Evolutionary conservation across 2,797 vertebrate species (phyloP).

Genomic region (Myotis planiceps): DNA sequence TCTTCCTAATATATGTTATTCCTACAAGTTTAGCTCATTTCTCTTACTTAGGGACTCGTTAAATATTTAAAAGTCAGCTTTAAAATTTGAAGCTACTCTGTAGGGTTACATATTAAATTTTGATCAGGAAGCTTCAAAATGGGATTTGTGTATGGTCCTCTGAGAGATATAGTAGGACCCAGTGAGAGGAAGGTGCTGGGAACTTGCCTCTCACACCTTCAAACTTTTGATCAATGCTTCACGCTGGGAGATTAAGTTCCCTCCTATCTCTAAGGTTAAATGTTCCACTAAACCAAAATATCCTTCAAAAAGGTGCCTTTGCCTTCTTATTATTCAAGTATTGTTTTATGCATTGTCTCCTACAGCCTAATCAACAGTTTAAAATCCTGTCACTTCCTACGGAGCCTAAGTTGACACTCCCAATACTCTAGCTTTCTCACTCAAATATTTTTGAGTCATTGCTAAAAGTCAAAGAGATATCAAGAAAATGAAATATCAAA

Average conservation of each 20-base stretch:
- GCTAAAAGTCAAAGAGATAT: neutral
- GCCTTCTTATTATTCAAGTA: neutral
- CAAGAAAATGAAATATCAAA: neutral
- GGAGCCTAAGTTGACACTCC: neutral
- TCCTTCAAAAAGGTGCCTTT: neutral
- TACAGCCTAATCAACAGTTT: neutral
- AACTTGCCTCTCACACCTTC: neutral
- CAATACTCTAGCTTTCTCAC: neutral
- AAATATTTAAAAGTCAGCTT: neutral
- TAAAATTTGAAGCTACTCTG: neutral
- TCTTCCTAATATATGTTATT: neutral
- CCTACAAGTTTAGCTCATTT: neutral
- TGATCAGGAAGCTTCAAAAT: neutral
- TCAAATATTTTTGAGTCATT: neutral
- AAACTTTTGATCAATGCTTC: neutral
- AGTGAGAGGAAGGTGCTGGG: neutral
- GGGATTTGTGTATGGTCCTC: neutral
- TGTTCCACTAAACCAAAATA: neutral
- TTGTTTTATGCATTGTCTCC: neutral
- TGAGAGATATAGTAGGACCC: neutral
- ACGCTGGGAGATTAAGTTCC: neutral
- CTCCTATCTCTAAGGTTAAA: neutral
- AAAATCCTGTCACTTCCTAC: neutral
- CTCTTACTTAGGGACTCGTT: neutral
- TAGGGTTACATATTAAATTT: neutral